These are phyloP conservation scores for Cavia porcellus DNA, from an alignment of 2,113 vertebrate species.

Conservation along the genomic window DNA sequence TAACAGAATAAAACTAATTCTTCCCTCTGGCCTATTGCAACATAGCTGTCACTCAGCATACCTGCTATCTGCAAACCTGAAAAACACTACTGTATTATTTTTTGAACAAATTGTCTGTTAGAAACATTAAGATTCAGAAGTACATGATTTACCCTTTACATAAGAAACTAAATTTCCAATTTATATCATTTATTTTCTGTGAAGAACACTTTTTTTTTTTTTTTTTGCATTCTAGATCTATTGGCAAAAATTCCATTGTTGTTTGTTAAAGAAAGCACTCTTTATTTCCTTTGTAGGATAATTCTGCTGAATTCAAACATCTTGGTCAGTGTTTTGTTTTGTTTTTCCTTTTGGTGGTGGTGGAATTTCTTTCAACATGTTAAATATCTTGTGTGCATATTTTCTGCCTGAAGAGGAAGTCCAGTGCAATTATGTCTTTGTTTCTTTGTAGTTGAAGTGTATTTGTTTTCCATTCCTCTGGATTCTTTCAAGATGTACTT, in stretches of 20 bases:
- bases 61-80: neutral
- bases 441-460: neutral
- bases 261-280: neutral
- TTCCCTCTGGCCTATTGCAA: neutral
- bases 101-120: neutral
- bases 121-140: neutral
- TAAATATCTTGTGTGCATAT: neutral
- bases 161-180: neutral
- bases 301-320: neutral
- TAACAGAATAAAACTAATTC: neutral
- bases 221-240: neutral
- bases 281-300: neutral
- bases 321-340: neutral
- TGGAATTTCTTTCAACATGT: neutral
- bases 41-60: neutral
- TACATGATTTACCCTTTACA: neutral
- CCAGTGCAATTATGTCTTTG: neutral
- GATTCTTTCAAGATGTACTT: neutral
- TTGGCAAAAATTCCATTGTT: neutral
- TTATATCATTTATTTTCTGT: neutral
- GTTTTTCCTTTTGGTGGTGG: too few relatives aligned
- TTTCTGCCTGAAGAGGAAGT: neutral
- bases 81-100: neutral
- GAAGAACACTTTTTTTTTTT: neutral
- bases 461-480: neutral